Evolutionary conservation across 2,113 vertebrate species (phyloP).

Genomic region (Theristicus caerulescens): DNA sequence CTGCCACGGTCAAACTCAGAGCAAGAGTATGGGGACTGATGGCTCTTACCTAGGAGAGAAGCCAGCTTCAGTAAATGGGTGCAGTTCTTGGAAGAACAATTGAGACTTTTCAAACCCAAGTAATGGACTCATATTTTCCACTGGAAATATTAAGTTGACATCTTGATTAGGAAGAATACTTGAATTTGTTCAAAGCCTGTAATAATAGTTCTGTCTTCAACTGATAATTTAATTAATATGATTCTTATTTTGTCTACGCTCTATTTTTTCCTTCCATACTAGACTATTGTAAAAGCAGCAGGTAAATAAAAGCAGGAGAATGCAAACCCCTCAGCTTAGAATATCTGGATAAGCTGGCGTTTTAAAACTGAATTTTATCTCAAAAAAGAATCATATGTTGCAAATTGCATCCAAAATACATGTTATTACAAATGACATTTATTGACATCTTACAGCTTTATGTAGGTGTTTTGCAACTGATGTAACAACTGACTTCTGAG

Average conservation of each 20-base stretch:
- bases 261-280: background rate
- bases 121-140: background rate
- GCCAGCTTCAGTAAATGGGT: background rate
- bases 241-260: background rate
- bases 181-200: background rate
- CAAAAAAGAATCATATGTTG: background rate
- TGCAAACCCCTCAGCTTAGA: background rate
- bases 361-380: background rate
- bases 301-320: background rate
- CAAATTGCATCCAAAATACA: background rate
- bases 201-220: background rate
- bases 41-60: background rate
- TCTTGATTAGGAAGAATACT: background rate
- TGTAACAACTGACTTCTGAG: background rate
- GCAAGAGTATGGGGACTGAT: background rate
- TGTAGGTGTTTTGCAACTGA: background rate
- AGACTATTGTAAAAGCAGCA: background rate
- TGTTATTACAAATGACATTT: background rate
- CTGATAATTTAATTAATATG: background rate
- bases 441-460: background rate
- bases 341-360: background rate
- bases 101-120: background rate
- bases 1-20: background rate
- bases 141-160: background rate
- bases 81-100: background rate